Conservation (phyloP, 2,797 vertebrate genomes). For the Muraenolepis orangiensis region DNA sequence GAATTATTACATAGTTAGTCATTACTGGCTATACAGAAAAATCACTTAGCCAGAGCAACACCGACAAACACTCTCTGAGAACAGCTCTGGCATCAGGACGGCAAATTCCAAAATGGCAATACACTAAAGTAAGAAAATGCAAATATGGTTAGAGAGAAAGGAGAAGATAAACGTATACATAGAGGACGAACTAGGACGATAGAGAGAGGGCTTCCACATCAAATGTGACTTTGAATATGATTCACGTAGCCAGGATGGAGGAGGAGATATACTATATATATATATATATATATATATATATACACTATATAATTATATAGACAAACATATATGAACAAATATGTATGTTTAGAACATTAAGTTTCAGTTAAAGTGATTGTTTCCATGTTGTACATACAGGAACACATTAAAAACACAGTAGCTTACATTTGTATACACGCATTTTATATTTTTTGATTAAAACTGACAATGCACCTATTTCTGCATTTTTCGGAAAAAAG, state of each 20-base stretch:
- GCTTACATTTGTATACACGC: not conserved
- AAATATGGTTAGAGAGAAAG: conserved; percentile 38
- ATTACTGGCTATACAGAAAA: not conserved
- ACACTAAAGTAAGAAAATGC: conserved; percentile 66
- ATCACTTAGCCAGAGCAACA: not conserved
- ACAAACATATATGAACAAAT: not conserved
- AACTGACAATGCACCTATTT: not conserved
- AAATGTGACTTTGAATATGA: not conserved
- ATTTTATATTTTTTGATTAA: not conserved
- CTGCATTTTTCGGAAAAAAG: not conserved
- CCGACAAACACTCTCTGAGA: not conserved
- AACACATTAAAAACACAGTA: not conserved
- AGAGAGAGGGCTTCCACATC: not conserved
- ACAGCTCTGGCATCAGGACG: conserved; percentile 20
- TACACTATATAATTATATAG: too few relatives aligned
- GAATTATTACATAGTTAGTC: not conserved
- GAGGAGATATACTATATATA: not conserved
- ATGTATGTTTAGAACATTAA: not conserved
- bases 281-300: not conserved
- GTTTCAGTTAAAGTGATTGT: not conserved
- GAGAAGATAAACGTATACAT: conserved; percentile 30
- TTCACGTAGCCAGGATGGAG: not conserved
- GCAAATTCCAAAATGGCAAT: conserved; percentile 76
- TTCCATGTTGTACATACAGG: not conserved
- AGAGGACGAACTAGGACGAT: too few relatives aligned